Percentiles rank a stretch among this genome's conserved stretches.
Conservation (phyloP, 2,113 vertebrate species). For the Etia nguti region DNA sequence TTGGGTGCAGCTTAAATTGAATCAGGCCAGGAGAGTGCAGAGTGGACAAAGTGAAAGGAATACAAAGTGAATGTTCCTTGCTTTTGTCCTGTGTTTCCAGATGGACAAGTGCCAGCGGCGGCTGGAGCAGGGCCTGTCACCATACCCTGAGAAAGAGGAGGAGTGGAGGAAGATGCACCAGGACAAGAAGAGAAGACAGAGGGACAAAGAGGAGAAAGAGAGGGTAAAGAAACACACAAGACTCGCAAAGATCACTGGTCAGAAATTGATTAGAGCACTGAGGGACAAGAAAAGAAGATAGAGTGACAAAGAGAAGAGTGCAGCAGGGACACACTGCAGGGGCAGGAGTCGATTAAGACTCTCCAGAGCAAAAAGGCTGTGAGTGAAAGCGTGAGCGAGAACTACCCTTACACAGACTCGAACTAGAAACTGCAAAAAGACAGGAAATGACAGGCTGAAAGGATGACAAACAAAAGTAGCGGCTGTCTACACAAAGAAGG, state of each 20-base stretch:
- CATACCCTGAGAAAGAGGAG: conserved; percentile 74
- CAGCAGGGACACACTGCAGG: background rate
- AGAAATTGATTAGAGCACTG: conserved; percentile 1
- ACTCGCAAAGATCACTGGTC: conserved; percentile 3
- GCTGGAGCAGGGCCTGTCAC: conserved; percentile 79
- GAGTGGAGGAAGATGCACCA: conserved; percentile 74
- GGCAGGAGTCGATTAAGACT: conserved; percentile 15
- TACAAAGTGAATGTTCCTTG: conserved; percentile 30
- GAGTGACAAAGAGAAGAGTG: background rate
- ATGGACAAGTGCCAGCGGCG: conserved; percentile 74
- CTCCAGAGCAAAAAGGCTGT: background rate
- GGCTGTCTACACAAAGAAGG: background rate
- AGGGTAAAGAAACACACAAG: conserved; percentile 60
- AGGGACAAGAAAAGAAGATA: background rate
- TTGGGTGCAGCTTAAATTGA: conserved; percentile 9
- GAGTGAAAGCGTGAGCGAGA: background rate
- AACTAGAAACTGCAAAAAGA: background rate
- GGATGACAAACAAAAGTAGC: background rate
- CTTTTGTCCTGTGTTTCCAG: conserved; percentile 35
- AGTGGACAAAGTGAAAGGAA: conserved; percentile 27
- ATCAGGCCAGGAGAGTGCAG: background rate
- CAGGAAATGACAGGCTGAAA: background rate
- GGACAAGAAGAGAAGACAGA: conserved; percentile 68
- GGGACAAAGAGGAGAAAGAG: conserved; percentile 67
- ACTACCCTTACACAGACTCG: background rate